Evolutionary conservation across 2,888 invertebrate species (phyloP), one percentile per base, ranked within the genome.

Genomic region (Noctua comes): DNA sequence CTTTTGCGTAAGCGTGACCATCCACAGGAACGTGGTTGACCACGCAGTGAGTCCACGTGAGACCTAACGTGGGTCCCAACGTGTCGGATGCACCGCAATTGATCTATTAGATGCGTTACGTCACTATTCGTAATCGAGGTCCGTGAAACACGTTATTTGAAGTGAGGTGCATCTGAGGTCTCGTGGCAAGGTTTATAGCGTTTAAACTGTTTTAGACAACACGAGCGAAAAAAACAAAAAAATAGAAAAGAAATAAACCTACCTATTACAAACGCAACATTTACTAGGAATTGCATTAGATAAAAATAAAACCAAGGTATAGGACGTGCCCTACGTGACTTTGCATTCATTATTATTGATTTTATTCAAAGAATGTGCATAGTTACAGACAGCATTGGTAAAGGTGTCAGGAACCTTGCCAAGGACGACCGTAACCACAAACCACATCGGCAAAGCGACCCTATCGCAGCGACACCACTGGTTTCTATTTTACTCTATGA

Each of bases 11-110:
- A 36, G 64, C 68, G 51, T 74, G 31, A 36, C 11, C 24, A 3
- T 24, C 27, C 77, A 57, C 18, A 43, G 64, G 31, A 82, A 72
- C 84, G 76, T 79, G 68, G 46, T n/a, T 43, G 62, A 80, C 87
- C 80, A 86, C 76, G 84, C 68, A 48, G 36, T 1, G 11, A 7
- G 16, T 4, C 62, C 79, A 75, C 83, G 83, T 86, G 76, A 73
- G 24, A 5, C 5, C 21, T n/a, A 65, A 62, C 73, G 76, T 70
- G 83, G 74, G 10, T 54, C 70, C 31, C 69, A 77, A 85, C 82
- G 86, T 83, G 83, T 59, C 83, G 84, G 84, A 84, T 86, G 70
- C 51, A 86, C 40, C 48, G 16, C 73, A 84, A 84, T 86, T 83
- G 86, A 31, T 43, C 83, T 57, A 84, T 74, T 86, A 73, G 36